These are phyloP conservation scores for Lepus timidus DNA, from an alignment of 2,113 vertebrate genomes.

Conservation along the genomic window DNA sequence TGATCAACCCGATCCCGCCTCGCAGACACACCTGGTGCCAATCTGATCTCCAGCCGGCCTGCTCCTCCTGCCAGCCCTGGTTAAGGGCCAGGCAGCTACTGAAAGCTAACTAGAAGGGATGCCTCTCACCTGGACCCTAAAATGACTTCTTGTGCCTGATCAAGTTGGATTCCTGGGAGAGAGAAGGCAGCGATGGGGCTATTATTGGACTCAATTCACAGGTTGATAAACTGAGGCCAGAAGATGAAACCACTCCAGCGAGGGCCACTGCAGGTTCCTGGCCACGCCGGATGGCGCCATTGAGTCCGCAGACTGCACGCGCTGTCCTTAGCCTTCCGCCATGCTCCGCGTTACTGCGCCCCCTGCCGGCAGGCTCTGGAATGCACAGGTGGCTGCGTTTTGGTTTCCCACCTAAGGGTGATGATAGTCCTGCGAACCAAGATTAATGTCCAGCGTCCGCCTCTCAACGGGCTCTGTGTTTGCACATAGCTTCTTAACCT, in stretches of 20 bases:
- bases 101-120: background rate
- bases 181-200: background rate
- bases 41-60: too few relatives aligned
- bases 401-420: background rate
- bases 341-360: too few relatives aligned
- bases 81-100: background rate
- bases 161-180: background rate
- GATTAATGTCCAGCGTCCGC: background rate
- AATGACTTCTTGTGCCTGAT: background rate
- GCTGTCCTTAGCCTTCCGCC: background rate
- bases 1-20: background rate
- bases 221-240: background rate
- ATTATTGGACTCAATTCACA: background rate
- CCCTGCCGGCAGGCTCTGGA: background rate
- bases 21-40: fast-evolving
- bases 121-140: background rate
- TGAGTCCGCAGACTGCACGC: background rate
- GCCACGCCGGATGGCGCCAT: background rate
- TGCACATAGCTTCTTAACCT: background rate
- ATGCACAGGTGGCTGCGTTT: background rate
- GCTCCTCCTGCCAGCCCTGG: background rate
- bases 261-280: background rate
- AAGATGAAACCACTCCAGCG: background rate
- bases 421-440: background rate
- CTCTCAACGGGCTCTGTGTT: background rate